Evolutionary conservation across 2,797 vertebrate genomes (phyloP), one percentile per base, ranked within the genome.

Genomic region (Arrhamphus sclerolepis): DNA sequence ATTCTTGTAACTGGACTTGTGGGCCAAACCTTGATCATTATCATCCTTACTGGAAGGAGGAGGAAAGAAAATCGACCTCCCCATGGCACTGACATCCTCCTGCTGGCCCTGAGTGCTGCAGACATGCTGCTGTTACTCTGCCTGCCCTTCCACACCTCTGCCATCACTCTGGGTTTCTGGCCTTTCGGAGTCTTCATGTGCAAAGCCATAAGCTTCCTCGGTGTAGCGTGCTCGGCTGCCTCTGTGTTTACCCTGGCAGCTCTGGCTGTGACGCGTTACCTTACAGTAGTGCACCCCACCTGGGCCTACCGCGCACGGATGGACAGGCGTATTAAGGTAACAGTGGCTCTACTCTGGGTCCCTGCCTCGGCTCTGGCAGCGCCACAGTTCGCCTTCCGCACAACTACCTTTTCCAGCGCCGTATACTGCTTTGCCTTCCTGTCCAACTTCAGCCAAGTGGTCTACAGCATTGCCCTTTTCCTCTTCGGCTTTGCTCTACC

Each of bases 371-470:
- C 75, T 5, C 49, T 94, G 40, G 93, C 91, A 0, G 87, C 86
- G 0, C 93, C 93, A 0, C 92, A 94, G 75, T 93, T 93, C 34
- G 87, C 83, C 50, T 84, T 93, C 61, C 92, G 92, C 11, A 86
- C 78, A 0, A 56, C 91, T 1, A 78, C 77, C 0, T 6, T 31
- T 1, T 73, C 83, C 39, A 69, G 50, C 3, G 57, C 68, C 0
- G 78, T 89, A 3, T 75, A 85, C 70, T 94, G 93, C 77, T 94
- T 92, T 16, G 92, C 92, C 56, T 93, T 94, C 73, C 83, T 93
- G 46, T 89, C 89, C 0, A 65, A 87, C 59, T 60, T 90, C 74
- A 88, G 89, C 72, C 92, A 92, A 77, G 53, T 90, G 31, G 71
- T 93, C 57, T 94, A 94, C 86, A 85, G 92, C 83, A 64, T 77